phyloP scores from a whole-genome alignment of 2,888 invertebrate genomes.

The Clostera curtula region DNA sequence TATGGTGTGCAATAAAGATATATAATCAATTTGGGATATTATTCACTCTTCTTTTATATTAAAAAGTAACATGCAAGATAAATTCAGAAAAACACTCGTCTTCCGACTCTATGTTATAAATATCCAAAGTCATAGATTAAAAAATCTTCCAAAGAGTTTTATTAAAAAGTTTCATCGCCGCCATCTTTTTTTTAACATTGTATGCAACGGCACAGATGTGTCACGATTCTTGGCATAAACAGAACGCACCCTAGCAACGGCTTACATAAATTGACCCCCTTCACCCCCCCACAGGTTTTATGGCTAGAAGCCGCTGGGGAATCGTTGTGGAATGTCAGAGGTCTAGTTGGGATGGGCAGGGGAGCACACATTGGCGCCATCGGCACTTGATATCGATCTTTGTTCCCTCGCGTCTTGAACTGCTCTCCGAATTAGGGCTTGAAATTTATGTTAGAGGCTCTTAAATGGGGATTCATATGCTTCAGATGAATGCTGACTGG shows the following conservation, averaged over 20 bases:
- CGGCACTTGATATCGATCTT: slow-evolving; percentile 69
- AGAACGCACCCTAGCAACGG: slow-evolving; percentile 50
- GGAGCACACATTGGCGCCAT: slow-evolving; percentile 60
- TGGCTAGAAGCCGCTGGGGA: slow-evolving; percentile 30
- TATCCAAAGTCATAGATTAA: too few relatives aligned
- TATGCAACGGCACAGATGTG: slow-evolving; percentile 65
- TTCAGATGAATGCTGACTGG: slow-evolving; percentile 26
- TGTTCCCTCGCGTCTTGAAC: slow-evolving; percentile 63
- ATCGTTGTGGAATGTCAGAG: slow-evolving; percentile 44
- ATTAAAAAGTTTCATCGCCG: too few relatives aligned
- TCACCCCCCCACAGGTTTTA: slow-evolving; percentile 33
- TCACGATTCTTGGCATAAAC: slow-evolving; percentile 62
- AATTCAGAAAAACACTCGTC: too few relatives aligned
- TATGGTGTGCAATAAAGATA: too few relatives aligned
- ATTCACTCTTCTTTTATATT: too few relatives aligned
- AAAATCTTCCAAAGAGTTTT: too few relatives aligned
- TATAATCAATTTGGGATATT: too few relatives aligned
- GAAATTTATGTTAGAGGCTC: slow-evolving; percentile 57
- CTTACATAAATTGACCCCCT: slow-evolving; percentile 37
- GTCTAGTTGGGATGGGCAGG: slow-evolving; percentile 46
- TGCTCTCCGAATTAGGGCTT: slow-evolving; percentile 53
- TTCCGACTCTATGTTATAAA: too few relatives aligned
- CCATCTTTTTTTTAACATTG: slow-evolving; percentile 57
- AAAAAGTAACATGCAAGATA: too few relatives aligned
- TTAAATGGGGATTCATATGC: slow-evolving; percentile 34